Conservation (phyloP, 2,113 vertebrate genomes). For the Tinamus guttatus region DNA sequence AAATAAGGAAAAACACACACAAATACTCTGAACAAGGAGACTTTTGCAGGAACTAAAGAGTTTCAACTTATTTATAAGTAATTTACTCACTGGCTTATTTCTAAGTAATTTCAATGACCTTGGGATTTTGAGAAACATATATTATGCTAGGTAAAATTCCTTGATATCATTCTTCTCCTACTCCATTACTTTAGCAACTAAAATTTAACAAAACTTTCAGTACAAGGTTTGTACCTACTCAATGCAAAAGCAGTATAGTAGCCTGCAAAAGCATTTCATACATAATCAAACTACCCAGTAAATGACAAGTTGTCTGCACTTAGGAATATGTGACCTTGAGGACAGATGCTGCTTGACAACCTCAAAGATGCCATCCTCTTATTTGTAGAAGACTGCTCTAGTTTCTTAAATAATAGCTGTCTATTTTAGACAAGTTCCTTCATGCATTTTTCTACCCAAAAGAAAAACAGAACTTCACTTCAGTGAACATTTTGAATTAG, state of each 20-base stretch:
- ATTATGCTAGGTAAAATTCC: neutral
- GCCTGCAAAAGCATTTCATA: neutral
- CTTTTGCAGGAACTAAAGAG: neutral
- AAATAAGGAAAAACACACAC: no score
- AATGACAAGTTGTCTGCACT: neutral
- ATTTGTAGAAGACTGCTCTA: neutral
- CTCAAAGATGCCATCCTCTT: no score
- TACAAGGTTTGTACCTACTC: neutral
- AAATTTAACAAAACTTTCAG: neutral
- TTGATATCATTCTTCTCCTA: neutral
- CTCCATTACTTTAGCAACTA: neutral
- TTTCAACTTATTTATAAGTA: neutral
- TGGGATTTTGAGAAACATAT: neutral
- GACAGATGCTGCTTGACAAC: rapidly evolving
- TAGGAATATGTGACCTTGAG: neutral
- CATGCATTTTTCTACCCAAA: neutral
- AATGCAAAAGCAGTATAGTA: neutral
- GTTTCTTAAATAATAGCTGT: neutral
- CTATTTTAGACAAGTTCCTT: neutral
- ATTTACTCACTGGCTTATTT: neutral
- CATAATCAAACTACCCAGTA: rapidly evolving
- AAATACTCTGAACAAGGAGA: neutral
- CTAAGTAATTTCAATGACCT: neutral
- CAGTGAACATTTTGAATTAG: neutral
- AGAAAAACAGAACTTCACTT: neutral